Base-by-base conservation (phyloP, 2,797 vertebrate species). In the Gobio occitaniae region DNA sequence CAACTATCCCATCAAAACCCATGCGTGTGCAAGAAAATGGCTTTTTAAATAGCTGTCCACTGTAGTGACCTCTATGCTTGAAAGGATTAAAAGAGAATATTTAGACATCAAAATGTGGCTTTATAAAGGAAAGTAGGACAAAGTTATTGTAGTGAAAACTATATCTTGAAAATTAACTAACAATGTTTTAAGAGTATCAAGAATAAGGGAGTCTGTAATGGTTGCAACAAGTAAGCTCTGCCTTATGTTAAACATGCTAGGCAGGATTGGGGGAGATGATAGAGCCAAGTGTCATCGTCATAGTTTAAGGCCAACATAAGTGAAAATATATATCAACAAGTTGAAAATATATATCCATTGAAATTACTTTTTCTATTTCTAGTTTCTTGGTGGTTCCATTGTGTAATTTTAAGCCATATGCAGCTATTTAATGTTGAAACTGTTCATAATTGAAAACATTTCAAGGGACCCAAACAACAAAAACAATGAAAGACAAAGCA, bases 401-500 rank as follows among this genome's bases (percentile, higher is more conserved):
- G 38, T 82, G 10, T 38, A 48, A 36, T 50, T 74, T n/a, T 38
- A 7, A 54, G 16, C 21, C 13, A 38, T 21, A 9, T 83, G 44
- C 6, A 54, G 38, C 41, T 66, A 2, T n/a, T 66, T 76, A 1
- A 66, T 66, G 32, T 68, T 17, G 19, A 72, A 71, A 36, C 13
- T 32, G 17, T 13, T 25, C 2, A 44, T 75, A n/a, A 2, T 44
- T 78, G 1, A 25, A 80, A 65, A 48, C 29, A 38, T 29, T 81
- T 83, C 2, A 77, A 69, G 36, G 5, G 61, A 65, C 61, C 32
- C 19, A 77, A 41, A n/a, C 36, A 19, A 76, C 21, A 38, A 32
- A 75, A 36, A 9, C 13, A 83, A 44, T 21, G 44, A 87, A 21
- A 50, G 71, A 87, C 12, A 89, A 47, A 66, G 59, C 68, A 44